Conservation (phyloP, 2,888 invertebrate species). For the Amiota mariae region DNA sequence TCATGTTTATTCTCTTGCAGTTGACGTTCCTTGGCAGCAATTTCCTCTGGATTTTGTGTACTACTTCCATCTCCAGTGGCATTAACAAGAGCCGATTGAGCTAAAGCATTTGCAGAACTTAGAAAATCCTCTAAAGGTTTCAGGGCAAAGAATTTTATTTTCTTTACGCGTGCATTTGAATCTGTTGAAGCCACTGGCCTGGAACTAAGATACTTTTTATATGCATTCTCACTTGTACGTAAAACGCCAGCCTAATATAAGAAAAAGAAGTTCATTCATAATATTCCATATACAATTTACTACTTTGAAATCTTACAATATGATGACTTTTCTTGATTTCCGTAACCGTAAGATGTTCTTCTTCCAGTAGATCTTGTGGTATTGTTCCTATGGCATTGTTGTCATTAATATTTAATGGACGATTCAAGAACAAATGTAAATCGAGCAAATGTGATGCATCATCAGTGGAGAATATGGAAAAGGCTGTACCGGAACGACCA, state of each 20-base stretch:
- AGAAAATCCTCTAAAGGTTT: constrained; percentile 70
- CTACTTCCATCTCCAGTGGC: constrained; percentile 59
- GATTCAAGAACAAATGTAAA: constrained; percentile 92
- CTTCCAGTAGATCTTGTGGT: constrained; percentile 87
- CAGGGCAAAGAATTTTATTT: constrained; percentile 80
- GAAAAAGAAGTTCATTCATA: constrained; percentile 23
- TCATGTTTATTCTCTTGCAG: constrained; percentile 69
- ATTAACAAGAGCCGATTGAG: constrained; percentile 72
- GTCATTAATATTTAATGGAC: constrained; percentile 76
- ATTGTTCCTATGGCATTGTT: constrained; percentile 78
- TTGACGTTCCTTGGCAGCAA: constrained; percentile 62
- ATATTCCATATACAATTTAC: not conserved
- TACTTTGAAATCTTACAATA: constrained; percentile 76
- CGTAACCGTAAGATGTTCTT: constrained; percentile 84
- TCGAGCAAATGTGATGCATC: constrained; percentile 96
- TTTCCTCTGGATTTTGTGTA: constrained; percentile 75
- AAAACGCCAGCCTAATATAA: constrained; percentile 77
- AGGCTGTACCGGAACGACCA: constrained; percentile 92
- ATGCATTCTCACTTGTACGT: constrained; percentile 89
- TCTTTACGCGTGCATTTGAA: constrained; percentile 90
- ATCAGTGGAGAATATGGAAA: constrained; percentile 90
- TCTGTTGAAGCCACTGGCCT: constrained; percentile 92
- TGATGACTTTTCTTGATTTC: constrained; percentile 85
- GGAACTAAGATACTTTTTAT: constrained; percentile 90
- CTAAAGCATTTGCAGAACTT: constrained; percentile 60